Evolutionary conservation across 2,113 vertebrate species (phyloP).

Genomic region (Callospermophilus lateralis): DNA sequence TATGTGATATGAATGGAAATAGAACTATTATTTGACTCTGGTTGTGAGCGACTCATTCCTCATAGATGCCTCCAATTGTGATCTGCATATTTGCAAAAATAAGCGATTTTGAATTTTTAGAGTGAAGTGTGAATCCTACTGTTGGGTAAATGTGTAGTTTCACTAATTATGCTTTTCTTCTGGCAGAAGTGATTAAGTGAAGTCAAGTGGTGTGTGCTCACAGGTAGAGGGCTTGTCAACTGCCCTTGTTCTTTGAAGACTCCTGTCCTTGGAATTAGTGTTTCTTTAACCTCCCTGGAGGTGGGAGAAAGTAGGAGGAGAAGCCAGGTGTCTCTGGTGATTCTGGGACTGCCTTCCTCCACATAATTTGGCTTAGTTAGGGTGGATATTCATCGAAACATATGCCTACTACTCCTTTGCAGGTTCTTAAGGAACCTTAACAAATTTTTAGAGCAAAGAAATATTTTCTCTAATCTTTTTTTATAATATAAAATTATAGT

Average conservation of each 20-base stretch:
- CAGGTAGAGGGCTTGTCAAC: not conserved
- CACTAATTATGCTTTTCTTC: not conserved
- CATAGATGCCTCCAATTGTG: not conserved
- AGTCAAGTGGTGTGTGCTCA: not conserved
- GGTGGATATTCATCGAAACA: not conserved
- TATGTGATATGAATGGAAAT: not conserved
- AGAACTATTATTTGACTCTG: not conserved
- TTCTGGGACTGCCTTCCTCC: not conserved
- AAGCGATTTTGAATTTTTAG: not conserved
- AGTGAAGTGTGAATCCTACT: not conserved
- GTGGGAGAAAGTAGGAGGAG: not conserved
- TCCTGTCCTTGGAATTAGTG: not conserved
- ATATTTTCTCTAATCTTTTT: not conserved
- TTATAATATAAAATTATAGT: not conserved
- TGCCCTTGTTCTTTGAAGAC: not conserved
- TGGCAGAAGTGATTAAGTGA: not conserved
- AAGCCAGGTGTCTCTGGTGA: not conserved
- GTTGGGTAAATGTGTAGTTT: not conserved
- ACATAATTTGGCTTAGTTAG: not conserved
- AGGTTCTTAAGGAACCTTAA: not conserved
- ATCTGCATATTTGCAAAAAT: conserved; percentile 34
- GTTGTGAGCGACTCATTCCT: not conserved
- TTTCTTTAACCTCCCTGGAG: not conserved
- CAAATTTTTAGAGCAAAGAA: not conserved
- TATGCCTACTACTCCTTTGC: not conserved